Evolutionary conservation across 2,888 invertebrate species (phyloP), one percentile per base, ranked within the genome.

Genomic region (Ariolimax columbianus): DNA sequence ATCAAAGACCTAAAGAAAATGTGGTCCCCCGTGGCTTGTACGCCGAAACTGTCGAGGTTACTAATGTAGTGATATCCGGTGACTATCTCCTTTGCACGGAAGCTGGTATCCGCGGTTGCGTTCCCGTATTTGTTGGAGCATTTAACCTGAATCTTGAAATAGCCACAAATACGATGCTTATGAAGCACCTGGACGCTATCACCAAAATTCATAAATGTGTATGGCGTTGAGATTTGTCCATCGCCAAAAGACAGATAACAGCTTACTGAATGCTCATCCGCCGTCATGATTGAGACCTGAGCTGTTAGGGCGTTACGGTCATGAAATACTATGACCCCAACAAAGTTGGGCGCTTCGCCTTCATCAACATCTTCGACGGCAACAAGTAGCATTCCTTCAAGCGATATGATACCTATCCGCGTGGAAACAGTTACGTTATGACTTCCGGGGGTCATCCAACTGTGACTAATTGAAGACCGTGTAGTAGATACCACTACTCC

Each of bases 91-190:
- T 88, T 86, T 0, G 91, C 87, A n/a, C 87, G 77, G 78, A 91
- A 91, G 11, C 79, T 47, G 3, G 87, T 87, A 17, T 66, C 86
- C 55, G 89, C 88, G 40, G 75, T 68, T 0, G 88, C 87, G 26
- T 80, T 40, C 11, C 93, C 93, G 85, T 91, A 92, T 2, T 87
- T 79, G 84, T 93, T 93, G 11, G 81, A 82, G 83, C 93, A 93
- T 4, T 82, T 84, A 0, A 90, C 88, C 7, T 84, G 68, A n/a
- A 90, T 80, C 36, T 89, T 85, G 86, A 91, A 93, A 30, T 89
- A 88, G 17, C 93, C 93, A 30, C 89, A 87, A 0, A 75, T 59
- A 0, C 47, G n/a, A 86, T 90, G 93, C 0, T 77, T 80, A 83
- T 92, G 89, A 2, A 66, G 73, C 0, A 85, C 40, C 11, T 82